Conservation (phyloP, 2,113 vertebrate species). For the Rhinichthys klamathensis region DNA sequence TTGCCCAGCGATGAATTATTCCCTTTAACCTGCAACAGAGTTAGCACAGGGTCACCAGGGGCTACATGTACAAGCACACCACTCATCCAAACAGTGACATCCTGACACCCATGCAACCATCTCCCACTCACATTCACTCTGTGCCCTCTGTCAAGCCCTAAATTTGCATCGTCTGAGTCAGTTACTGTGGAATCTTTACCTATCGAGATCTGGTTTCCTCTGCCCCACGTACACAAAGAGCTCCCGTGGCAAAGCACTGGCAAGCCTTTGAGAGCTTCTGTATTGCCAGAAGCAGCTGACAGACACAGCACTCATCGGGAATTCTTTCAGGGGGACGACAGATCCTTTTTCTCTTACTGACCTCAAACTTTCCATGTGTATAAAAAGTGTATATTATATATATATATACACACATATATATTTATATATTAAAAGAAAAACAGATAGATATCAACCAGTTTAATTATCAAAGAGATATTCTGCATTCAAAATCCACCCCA, state of each 20-base stretch:
- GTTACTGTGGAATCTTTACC: conserved; percentile 19
- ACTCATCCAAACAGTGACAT: conserved; percentile 43
- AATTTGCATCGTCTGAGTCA: conserved; percentile 34
- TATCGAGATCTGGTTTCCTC: conserved; percentile 15
- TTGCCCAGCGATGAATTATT: conserved; percentile 53
- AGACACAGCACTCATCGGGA: conserved; percentile 7
- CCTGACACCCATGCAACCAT: neutral
- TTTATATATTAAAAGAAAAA: neutral
- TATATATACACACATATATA: neutral
- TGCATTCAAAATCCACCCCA: neutral
- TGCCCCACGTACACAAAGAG: neutral
- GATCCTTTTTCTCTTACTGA: conserved; percentile 32
- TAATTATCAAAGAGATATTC: neutral
- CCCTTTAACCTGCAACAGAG: conserved; percentile 56
- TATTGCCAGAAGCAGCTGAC: conserved; percentile 8
- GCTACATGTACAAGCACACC: conserved; percentile 45
- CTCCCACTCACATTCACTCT: conserved; percentile 28
- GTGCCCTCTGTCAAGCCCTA: conserved; percentile 20
- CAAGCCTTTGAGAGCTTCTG: conserved; percentile 37
- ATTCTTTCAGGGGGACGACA: conserved; percentile 38
- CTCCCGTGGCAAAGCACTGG: neutral
- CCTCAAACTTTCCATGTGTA: neutral
- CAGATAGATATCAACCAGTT: neutral
- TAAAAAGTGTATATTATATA: neutral
- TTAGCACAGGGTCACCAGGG: conserved; percentile 47